Evolutionary conservation across 2,113 vertebrate genomes (phyloP).

Genomic region (Nesogale talazaci): DNA sequence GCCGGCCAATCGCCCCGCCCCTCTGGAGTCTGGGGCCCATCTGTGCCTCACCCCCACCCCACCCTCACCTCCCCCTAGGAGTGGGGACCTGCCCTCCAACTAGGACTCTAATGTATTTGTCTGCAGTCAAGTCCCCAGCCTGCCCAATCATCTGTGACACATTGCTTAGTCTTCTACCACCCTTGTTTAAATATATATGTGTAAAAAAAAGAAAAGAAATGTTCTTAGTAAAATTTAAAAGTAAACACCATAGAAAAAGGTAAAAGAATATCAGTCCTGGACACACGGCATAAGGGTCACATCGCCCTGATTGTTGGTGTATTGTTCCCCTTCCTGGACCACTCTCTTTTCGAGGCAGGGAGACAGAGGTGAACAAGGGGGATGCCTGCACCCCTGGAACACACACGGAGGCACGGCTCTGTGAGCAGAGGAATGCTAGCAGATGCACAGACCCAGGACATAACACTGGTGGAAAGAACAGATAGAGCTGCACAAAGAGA

Average conservation of each 20-base stretch:
- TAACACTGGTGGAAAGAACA: neutral
- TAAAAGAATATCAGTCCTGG: neutral
- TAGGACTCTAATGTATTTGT: too few relatives aligned
- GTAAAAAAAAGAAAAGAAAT: too few relatives aligned
- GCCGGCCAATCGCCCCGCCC: too few relatives aligned
- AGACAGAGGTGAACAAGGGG: constrained; percentile 12
- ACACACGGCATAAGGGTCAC: neutral
- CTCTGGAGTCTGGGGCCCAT: too few relatives aligned
- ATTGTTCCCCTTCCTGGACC: neutral
- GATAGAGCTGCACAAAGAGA: neutral
- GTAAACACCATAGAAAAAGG: neutral
- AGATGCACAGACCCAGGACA: neutral
- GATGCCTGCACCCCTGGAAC: neutral
- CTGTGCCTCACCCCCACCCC: too few relatives aligned
- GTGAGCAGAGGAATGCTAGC: neutral
- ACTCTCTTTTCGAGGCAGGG: neutral
- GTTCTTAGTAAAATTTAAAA: constrained; percentile 53
- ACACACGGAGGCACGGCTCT: neutral
- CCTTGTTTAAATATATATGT: too few relatives aligned
- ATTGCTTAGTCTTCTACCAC: too few relatives aligned
- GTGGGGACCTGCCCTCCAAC: too few relatives aligned
- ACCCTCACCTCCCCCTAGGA: too few relatives aligned
- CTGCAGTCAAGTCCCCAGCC: too few relatives aligned
- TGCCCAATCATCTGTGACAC: too few relatives aligned
- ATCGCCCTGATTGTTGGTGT: constrained; percentile 9